Evolutionary conservation across 2,113 vertebrate genomes (phyloP), one percentile per base, ranked within the genome.

Genomic region (Passerina amoena): DNA sequence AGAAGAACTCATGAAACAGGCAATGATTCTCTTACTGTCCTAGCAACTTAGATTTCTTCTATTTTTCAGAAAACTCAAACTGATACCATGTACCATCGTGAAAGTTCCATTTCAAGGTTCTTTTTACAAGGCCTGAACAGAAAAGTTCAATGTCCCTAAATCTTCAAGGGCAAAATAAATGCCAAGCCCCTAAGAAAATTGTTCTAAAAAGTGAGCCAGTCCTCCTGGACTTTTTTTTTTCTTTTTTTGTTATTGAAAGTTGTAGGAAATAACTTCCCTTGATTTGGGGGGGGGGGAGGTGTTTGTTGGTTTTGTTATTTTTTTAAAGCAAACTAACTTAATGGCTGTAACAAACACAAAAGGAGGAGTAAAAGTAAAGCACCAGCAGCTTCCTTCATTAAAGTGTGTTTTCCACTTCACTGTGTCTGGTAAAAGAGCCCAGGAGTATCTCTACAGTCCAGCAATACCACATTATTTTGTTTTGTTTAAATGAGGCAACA

Each of bases 21-120:
- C 78, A 96, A 80, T 91, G 80, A 48, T 96, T 63, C 24, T 90
- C 92, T 76, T 65, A 28, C 57, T 60, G 24, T 92, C 16, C 44
- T 56, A 75, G 28, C 33, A 94, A 87, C 73, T 83, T 73, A 37
- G 48, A 57, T 61, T 24, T 73, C 71, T 83, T 82, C 64, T 60
- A 5, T 47, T 88, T 95, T 71, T 71, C 31, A 90, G 65, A 92
- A 66, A 84, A 96, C 56, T 68, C 35, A 56, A 59, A 69, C 59
- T 78, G 44, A 11, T 40, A 53, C 23, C 14, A 66, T 85, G 73
- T 35, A 86, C 23, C 40, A 48, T 73, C n/a, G 19, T 75, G 38
- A 78, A 92, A 94, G 51, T 75, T 96, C 42, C 48, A 5, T 42
- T 48, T 44, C n/a, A 54, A 86, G 38, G 40, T 72, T 28, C 7